Conservation (phyloP, 1,140 invertebrate species). For the Drosophila jambulina region DNA sequence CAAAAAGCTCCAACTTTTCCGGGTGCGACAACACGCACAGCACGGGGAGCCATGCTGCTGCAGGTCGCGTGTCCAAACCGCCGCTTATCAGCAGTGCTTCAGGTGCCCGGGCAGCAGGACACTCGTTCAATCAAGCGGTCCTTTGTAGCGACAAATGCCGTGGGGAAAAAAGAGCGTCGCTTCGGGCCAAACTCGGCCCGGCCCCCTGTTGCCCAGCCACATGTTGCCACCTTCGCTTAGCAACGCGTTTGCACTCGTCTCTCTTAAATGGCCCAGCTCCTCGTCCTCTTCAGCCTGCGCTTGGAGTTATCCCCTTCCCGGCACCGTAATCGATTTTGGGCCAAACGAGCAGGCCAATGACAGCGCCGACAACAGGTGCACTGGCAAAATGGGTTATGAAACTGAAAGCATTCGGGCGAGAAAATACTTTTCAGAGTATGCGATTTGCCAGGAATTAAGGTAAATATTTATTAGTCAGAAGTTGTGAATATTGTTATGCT, state of each 20-base stretch:
- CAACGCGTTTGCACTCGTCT: slow-evolving; percentile 19
- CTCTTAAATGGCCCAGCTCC: slow-evolving; percentile 27
- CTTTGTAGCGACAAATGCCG: slow-evolving; percentile 44
- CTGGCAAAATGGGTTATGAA: neutral
- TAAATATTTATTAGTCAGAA: neutral
- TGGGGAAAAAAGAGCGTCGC: slow-evolving; percentile 43
- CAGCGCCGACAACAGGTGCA: slow-evolving; percentile 45
- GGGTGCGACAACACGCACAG: neutral
- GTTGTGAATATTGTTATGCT: neutral
- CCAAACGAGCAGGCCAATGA: slow-evolving; percentile 39
- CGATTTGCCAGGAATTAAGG: neutral
- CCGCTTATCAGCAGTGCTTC: slow-evolving; percentile 35
- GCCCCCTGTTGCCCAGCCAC: slow-evolving; percentile 41
- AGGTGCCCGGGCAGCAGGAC: slow-evolving; percentile 30
- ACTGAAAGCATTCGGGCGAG: neutral
- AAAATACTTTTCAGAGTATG: too few species aligned
- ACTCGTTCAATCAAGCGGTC: slow-evolving; percentile 61
- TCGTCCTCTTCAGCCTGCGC: neutral
- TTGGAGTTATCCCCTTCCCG: slow-evolving; percentile 35
- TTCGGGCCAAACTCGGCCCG: slow-evolving; percentile 26
- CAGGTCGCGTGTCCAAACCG: slow-evolving; percentile 35
- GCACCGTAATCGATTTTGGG: slow-evolving; percentile 69
- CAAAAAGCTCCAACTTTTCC: slow-evolving; percentile 22
- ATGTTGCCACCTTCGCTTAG: slow-evolving; percentile 62
- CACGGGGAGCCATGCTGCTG: neutral